Evolutionary conservation across 1,140 invertebrate genomes (phyloP).

Genomic region (Lethocerus indicus): DNA sequence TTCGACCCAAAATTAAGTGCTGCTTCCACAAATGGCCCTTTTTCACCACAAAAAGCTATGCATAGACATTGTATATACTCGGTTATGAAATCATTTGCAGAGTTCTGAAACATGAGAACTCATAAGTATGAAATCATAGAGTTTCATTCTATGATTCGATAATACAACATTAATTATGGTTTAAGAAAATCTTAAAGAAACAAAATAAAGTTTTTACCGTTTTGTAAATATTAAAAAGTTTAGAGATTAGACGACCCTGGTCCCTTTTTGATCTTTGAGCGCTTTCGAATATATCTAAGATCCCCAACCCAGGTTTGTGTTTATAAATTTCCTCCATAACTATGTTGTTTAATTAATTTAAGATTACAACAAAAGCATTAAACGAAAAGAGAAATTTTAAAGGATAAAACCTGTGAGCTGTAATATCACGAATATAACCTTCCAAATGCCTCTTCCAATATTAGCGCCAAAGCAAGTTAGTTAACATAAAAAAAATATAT

Average conservation of each 20-base stretch:
- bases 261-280: too few relatives aligned
- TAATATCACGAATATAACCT: too few relatives aligned
- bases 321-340: slow-evolving; percentile 2
- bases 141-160: background rate
- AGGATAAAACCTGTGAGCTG: too few relatives aligned
- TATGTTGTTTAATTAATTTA: too few relatives aligned
- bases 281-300: background rate
- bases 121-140: background rate
- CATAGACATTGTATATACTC: background rate
- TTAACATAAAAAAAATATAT: too few relatives aligned
- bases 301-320: slow-evolving; percentile 1
- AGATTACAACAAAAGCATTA: too few relatives aligned
- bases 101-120: background rate
- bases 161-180: background rate
- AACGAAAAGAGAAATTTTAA: too few relatives aligned
- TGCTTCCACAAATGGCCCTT: too few relatives aligned
- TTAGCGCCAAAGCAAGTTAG: too few relatives aligned
- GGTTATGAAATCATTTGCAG: background rate
- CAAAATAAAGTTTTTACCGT: slow-evolving; percentile 1
- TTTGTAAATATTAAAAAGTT: background rate
- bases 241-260: background rate
- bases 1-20: too few relatives aligned
- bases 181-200: background rate
- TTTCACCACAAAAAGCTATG: too few relatives aligned
- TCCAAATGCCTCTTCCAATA: too few relatives aligned